These are phyloP conservation scores for Oscheius onirici DNA, from an alignment of 2,888 invertebrate species.

Conservation along the genomic window DNA sequence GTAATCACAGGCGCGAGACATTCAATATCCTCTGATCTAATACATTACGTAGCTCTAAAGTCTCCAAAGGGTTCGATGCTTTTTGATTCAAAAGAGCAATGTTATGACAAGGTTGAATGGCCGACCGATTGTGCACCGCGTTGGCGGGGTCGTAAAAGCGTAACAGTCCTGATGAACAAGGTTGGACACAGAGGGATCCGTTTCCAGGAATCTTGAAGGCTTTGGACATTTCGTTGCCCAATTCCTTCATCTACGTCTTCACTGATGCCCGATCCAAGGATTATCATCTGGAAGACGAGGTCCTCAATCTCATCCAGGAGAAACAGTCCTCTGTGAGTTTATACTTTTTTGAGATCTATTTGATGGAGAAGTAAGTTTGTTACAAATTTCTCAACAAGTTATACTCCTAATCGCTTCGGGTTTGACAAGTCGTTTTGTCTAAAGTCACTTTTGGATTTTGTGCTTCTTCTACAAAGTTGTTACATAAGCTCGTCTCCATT, in stretches of 20 bases:
- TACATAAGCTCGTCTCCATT: too few relatives aligned
- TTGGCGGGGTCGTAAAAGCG: slow-evolving; percentile 32
- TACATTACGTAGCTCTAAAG: neutral
- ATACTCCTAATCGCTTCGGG: too few relatives aligned
- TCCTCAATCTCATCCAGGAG: slow-evolving; percentile 80
- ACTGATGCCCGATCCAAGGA: slow-evolving; percentile 82
- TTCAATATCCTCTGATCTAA: slow-evolving; percentile 13
- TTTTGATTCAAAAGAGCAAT: slow-evolving; percentile 7
- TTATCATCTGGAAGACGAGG: slow-evolving; percentile 77
- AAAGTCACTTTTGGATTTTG: too few relatives aligned
- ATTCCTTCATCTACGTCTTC: slow-evolving; percentile 82
- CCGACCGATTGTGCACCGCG: slow-evolving; percentile 25
- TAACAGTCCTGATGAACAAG: slow-evolving; percentile 10
- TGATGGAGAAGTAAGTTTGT: too few relatives aligned
- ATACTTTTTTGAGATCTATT: too few relatives aligned
- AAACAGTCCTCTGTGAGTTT: slow-evolving; percentile 79
- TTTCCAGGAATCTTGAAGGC: slow-evolving; percentile 75
- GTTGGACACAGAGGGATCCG: neutral
- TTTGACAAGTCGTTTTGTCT: too few relatives aligned
- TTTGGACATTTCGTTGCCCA: slow-evolving; percentile 78
- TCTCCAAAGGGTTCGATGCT: neutral
- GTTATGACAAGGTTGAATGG: slow-evolving; percentile 34
- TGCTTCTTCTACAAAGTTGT: too few relatives aligned
- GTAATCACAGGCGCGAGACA: slow-evolving; percentile 29
- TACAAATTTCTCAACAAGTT: too few relatives aligned